A percentile compares a stretch with the other conserved stretches of the same genome.
These are phyloP conservation scores for Garrulus glandarius DNA, from an alignment of 2,797 vertebrate species.

Conservation along the genomic window DNA sequence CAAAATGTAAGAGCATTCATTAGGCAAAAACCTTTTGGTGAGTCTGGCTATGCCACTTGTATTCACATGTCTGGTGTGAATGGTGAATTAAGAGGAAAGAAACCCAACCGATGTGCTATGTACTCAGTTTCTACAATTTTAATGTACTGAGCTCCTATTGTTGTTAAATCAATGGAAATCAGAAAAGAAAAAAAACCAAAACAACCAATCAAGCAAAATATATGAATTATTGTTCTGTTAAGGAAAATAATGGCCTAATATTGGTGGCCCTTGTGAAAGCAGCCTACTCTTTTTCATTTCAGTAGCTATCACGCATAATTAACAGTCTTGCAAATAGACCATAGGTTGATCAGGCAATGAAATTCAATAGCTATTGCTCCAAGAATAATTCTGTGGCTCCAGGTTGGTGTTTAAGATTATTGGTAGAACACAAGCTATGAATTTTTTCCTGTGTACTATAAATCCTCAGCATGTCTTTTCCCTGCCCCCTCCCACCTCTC, in stretches of 20 bases:
- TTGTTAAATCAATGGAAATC: background rate
- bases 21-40: background rate
- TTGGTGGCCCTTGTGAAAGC: background rate
- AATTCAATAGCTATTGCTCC: background rate
- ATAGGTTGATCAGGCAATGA: background rate
- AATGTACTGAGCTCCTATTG: background rate
- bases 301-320: background rate
- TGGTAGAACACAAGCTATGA: background rate
- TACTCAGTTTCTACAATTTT: background rate
- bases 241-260: background rate
- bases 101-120: background rate
- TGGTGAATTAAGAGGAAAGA: background rate
- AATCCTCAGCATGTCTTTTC: background rate
- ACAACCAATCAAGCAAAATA: background rate
- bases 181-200: background rate
- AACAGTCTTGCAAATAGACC: background rate
- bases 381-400: background rate
- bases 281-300: background rate
- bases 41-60: background rate
- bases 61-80: background rate
- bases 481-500: accelerated
- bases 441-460: background rate
- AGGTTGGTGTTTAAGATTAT: background rate
- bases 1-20: background rate
- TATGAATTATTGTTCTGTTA: background rate